Evolutionary conservation across 2,113 vertebrate species (phyloP).

Genomic region (Panthera leo): DNA sequence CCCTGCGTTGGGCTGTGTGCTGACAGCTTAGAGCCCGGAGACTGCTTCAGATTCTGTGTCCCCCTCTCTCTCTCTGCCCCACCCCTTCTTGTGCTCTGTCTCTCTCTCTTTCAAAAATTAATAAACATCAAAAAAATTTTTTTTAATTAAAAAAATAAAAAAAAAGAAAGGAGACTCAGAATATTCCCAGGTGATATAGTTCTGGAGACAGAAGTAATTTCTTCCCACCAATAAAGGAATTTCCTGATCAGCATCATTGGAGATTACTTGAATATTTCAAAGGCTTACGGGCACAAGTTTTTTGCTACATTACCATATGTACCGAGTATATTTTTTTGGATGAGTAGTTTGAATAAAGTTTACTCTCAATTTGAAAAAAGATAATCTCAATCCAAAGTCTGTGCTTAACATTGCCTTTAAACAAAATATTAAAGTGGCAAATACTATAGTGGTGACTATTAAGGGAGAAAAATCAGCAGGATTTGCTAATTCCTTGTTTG

Average conservation of each 20-base stretch:
- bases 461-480: not conserved
- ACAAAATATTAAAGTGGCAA: not conserved
- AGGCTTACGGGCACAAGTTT: slow-evolving; percentile 36
- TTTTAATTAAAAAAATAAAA: too few relatives aligned
- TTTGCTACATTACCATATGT: slow-evolving; percentile 34
- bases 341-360: slow-evolving; percentile 75
- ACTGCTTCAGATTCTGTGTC: too few relatives aligned
- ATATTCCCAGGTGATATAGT: slow-evolving; percentile 86
- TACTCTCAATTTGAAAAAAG: not conserved
- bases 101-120: too few relatives aligned
- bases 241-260: slow-evolving; percentile 88
- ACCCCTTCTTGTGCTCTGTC: too few relatives aligned
- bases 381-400: not conserved
- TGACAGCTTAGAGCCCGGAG: too few relatives aligned
- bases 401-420: not conserved
- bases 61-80: too few relatives aligned
- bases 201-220: slow-evolving; percentile 90
- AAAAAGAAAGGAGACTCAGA: not conserved
- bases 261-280: slow-evolving; percentile 51
- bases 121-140: too few relatives aligned
- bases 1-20: too few relatives aligned
- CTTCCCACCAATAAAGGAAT: slow-evolving; percentile 84
- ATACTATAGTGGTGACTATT: not conserved
- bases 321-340: slow-evolving; percentile 64
- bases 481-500: not conserved